These are phyloP conservation scores for Drosophila mayri DNA, from an alignment of 1,140 invertebrate genomes.

Conservation along the genomic window DNA sequence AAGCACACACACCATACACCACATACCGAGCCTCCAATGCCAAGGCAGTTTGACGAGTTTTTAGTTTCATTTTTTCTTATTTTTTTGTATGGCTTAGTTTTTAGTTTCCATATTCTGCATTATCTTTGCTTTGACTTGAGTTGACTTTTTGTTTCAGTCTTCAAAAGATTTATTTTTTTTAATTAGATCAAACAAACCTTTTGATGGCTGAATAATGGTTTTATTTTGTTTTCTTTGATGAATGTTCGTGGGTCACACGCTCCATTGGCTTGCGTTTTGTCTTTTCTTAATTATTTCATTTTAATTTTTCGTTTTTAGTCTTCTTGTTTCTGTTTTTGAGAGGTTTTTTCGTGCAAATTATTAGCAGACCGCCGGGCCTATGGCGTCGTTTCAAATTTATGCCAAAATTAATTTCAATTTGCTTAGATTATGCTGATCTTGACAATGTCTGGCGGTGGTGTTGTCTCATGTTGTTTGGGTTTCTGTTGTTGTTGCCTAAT, in stretches of 20 bases:
- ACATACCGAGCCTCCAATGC: conserved; percentile 51
- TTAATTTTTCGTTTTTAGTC: conserved; percentile 10
- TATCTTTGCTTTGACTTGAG: conserved; percentile 47
- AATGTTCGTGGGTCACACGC: conserved; percentile 72
- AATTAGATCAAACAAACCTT: conserved; percentile 69
- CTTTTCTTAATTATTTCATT: conserved; percentile 41
- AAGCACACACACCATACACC: conserved; percentile 3
- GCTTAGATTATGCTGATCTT: conserved; percentile 50
- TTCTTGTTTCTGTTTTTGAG: conserved; percentile 42
- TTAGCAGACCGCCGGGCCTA: conserved; percentile 50
- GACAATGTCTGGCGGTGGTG: conserved; percentile 26
- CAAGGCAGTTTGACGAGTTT: conserved; percentile 71
- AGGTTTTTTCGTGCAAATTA: conserved; percentile 21
- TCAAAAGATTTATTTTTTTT: conserved; percentile 52
- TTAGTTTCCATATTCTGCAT: conserved; percentile 26
- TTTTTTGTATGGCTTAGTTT: conserved; percentile 2
- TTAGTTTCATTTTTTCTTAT: conserved; percentile 18
- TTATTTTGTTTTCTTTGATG: conserved; percentile 53
- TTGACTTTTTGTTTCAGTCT: conserved; percentile 32
- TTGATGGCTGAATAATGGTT: conserved; percentile 49
- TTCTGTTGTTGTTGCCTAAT: conserved; percentile 9
- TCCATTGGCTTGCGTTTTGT: conserved; percentile 31
- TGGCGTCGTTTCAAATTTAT: conserved; percentile 52
- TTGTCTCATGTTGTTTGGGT: conserved; percentile 19
- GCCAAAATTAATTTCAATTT: conserved; percentile 64